Evolutionary conservation across 2,797 vertebrate genomes (phyloP).

Genomic region (Gallinago solitaria): DNA sequence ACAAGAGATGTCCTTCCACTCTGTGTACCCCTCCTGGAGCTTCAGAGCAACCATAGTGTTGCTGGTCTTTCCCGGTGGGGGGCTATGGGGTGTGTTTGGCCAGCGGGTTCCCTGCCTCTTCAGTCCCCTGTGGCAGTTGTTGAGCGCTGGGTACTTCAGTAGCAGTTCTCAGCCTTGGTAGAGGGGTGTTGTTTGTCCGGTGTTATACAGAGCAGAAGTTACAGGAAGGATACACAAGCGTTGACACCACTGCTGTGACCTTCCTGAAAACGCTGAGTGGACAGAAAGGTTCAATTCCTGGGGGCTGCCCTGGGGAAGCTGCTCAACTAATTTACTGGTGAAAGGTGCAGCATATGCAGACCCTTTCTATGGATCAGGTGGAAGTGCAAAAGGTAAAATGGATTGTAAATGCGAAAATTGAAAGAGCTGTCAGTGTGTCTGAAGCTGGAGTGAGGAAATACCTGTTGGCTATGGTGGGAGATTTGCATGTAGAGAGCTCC

Average conservation of each 20-base stretch:
- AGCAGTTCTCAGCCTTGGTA: neutral
- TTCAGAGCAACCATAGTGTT: accelerated
- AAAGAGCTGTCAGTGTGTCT: neutral
- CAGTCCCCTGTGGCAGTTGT: accelerated
- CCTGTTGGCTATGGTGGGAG: neutral
- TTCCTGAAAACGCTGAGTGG: neutral
- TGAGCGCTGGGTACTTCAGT: neutral
- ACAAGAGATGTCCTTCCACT: accelerated
- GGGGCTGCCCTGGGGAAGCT: neutral
- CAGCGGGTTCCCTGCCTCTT: neutral
- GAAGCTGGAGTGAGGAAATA: neutral
- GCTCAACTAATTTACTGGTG: neutral
- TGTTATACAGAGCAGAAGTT: neutral
- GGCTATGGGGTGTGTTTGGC: neutral
- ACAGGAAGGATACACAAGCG: neutral
- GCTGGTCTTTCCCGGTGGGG: neutral
- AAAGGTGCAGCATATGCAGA: neutral
- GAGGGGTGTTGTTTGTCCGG: neutral
- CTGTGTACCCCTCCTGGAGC: neutral
- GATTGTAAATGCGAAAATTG: neutral
- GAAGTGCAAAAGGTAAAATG: accelerated
- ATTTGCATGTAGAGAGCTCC: neutral
- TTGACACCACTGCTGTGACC: accelerated
- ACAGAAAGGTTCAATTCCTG: neutral
- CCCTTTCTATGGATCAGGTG: accelerated